These are phyloP conservation scores for Perca fluviatilis DNA, from an alignment of 2,113 vertebrate species.

Conservation along the genomic window DNA sequence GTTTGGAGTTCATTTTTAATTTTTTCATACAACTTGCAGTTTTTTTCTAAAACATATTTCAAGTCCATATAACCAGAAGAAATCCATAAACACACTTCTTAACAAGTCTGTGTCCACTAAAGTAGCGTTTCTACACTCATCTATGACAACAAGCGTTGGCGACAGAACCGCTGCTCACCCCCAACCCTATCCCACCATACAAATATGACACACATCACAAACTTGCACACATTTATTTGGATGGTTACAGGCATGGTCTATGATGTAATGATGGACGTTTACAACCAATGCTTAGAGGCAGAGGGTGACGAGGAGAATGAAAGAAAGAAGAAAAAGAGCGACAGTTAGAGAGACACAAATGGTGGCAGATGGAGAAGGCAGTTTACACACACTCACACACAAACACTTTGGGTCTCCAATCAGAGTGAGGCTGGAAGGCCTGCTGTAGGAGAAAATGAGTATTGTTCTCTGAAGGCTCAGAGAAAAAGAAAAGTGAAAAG, in stretches of 20 bases:
- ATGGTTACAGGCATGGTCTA: not conserved
- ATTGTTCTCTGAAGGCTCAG: conserved; percentile 58
- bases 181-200: not conserved
- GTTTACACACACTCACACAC: conserved; percentile 20
- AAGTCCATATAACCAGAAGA: not conserved
- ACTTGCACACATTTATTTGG: conserved; percentile 1
- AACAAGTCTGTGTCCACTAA: not conserved
- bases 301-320: conserved; percentile 1
- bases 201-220: conserved; percentile 5
- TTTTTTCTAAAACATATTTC: not conserved
- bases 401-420: conserved; percentile 33
- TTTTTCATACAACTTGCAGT: not conserved
- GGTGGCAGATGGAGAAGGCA: conserved; percentile 10
- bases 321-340: not conserved
- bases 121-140: not conserved
- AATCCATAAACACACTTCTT: not conserved
- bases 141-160: not conserved
- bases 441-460: conserved; percentile 72
- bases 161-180: not conserved
- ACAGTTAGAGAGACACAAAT: conserved; percentile 5
- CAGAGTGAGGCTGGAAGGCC: conserved; percentile 36
- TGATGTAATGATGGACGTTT: conserved; percentile 18
- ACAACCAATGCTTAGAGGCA: conserved; percentile 21
- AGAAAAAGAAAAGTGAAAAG: not conserved
- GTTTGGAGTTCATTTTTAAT: not conserved